These are phyloP conservation scores for Natator depressus DNA, from an alignment of 2,113 vertebrate species.

Conservation along the genomic window DNA sequence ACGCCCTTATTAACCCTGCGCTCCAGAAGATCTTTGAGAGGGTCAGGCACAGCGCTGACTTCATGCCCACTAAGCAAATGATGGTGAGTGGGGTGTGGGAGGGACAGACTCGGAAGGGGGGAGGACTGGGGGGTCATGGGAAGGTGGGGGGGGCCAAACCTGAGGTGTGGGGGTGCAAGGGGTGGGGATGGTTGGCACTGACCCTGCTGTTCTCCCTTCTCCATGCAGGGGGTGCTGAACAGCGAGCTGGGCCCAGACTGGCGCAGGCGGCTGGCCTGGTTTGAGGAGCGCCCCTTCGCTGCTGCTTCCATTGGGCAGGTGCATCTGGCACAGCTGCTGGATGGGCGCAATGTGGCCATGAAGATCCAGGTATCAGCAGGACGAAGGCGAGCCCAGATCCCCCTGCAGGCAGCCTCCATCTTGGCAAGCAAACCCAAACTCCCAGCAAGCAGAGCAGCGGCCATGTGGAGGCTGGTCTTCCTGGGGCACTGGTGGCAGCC, in stretches of 20 bases:
- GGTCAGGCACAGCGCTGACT: background rate
- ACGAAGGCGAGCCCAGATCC: background rate
- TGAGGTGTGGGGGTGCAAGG: background rate
- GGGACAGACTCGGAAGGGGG: background rate
- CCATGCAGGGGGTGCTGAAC: background rate
- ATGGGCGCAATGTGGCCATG: background rate
- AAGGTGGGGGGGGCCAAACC: background rate
- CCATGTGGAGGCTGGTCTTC: no score
- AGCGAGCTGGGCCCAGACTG: background rate
- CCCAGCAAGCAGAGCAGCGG: background rate
- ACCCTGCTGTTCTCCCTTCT: background rate
- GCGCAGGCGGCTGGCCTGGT: background rate
- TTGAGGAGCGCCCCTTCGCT: background rate
- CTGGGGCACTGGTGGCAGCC: no score
- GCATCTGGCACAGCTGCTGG: background rate
- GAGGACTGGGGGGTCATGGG: background rate
- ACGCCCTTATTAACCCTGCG: background rate
- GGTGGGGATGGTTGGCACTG: background rate
- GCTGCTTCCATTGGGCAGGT: slow-evolving; percentile 12
- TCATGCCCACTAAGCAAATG: slow-evolving; percentile 21
- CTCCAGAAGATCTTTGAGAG: slow-evolving; percentile 21
- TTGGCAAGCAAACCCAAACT: background rate
- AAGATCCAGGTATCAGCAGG: background rate
- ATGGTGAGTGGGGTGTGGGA: background rate
- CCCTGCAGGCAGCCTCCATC: background rate